Conservation (phyloP, 2,888 invertebrate species). For the Unio pictorum region DNA sequence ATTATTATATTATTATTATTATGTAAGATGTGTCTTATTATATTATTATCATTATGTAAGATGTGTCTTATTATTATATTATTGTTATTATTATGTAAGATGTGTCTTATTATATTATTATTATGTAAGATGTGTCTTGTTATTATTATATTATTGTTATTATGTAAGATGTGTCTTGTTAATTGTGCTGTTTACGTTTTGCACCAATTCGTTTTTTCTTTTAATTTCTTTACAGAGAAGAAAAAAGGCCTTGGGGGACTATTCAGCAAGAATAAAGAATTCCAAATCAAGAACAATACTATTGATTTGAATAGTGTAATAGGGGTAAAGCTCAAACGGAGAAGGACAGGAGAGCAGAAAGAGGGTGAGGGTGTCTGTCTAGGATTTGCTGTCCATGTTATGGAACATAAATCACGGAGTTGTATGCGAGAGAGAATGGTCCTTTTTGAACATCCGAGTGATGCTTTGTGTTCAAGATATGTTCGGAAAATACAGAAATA, state of each 20-base stretch:
- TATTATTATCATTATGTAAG: too few species aligned
- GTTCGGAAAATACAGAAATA: constrained; percentile 39
- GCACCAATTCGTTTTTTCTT: too few species aligned
- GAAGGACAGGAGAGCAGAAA: constrained; percentile 32
- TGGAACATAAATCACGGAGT: constrained; percentile 43
- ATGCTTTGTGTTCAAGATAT: constrained; percentile 51
- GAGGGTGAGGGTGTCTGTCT: constrained; percentile 51
- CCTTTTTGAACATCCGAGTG: constrained; percentile 60
- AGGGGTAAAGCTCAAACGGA: constrained; percentile 49
- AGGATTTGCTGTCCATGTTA: constrained; percentile 42
- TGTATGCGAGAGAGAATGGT: constrained; percentile 41
- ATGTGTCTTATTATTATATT: too few species aligned
- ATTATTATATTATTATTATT: too few species aligned
- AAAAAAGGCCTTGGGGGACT: neutral
- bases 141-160: too few species aligned
- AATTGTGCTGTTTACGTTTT: too few species aligned
- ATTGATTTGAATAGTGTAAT: constrained; percentile 40
- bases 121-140: too few species aligned
- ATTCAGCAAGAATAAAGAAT: constrained; percentile 15
- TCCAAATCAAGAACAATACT: constrained; percentile 11
- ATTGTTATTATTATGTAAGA: too few species aligned
- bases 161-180: too few species aligned
- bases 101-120: too few species aligned
- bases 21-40: too few species aligned
- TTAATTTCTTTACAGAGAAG: too few species aligned